phyloP scores from a whole-genome alignment of 2,113 vertebrate genomes.

The Takifugu flavidus region DNA sequence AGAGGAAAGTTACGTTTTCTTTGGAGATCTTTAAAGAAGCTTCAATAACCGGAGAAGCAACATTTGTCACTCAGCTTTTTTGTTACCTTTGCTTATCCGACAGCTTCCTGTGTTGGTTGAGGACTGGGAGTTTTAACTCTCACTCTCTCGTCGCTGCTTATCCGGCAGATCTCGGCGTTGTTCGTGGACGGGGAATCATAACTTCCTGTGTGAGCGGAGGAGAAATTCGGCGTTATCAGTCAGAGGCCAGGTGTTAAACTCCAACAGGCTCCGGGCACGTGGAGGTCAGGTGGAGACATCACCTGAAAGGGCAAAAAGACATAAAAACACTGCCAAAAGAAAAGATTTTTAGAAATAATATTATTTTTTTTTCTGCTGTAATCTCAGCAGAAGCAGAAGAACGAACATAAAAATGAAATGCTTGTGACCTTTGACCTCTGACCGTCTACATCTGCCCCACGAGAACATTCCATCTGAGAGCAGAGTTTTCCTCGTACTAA shows the following conservation, averaged over 20 bases:
- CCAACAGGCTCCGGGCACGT: constrained; percentile 31
- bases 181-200: constrained; percentile 39
- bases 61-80: constrained; percentile 28
- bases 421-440: background rate
- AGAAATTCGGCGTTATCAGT: constrained; percentile 38
- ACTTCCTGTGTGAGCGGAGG: constrained; percentile 45
- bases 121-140: constrained; percentile 30
- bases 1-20: constrained; percentile 42
- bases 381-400: background rate
- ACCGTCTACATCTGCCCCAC: background rate
- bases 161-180: constrained; percentile 41
- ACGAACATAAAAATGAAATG: background rate
- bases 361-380: too few species aligned
- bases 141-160: constrained; percentile 24
- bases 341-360: background rate
- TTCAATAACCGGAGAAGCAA: constrained; percentile 48
- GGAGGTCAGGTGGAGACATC: constrained; percentile 41
- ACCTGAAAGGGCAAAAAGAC: constrained; percentile 33
- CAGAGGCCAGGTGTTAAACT: constrained; percentile 43
- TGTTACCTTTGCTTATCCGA: constrained; percentile 25
- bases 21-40: constrained; percentile 56
- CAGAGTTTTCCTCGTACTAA: too few species aligned
- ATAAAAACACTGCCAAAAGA: constrained; percentile 17
- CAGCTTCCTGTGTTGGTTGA: constrained; percentile 54
- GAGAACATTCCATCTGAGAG: background rate